Conservation (phyloP, 2,113 vertebrate genomes). For the Nothobranchius furzeri region DNA sequence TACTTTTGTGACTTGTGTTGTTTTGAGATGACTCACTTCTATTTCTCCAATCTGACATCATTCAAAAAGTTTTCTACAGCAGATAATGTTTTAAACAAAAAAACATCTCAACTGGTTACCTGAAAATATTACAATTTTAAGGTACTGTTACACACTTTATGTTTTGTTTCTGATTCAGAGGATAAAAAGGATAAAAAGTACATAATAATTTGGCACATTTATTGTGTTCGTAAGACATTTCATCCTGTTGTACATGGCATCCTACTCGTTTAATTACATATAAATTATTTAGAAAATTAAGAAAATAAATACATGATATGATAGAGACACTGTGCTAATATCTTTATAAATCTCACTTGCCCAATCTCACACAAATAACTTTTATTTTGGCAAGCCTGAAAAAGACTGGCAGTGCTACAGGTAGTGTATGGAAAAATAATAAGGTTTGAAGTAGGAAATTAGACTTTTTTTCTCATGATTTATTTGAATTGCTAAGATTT, state of each 20-base stretch:
- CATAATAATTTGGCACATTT: neutral
- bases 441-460: constrained; percentile 79
- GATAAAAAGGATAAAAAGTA: too few species aligned
- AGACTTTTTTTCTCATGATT: constrained; percentile 66
- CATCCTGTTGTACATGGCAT: neutral
- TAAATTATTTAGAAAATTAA: neutral
- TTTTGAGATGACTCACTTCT: too few species aligned
- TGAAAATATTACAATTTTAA: too few species aligned
- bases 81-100: too few species aligned
- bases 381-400: constrained; percentile 89
- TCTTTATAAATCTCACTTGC: constrained; percentile 84
- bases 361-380: constrained; percentile 82
- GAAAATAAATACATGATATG: constrained; percentile 33
- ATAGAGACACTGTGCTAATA: constrained; percentile 78
- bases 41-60: too few species aligned
- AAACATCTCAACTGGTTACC: too few species aligned
- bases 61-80: too few species aligned
- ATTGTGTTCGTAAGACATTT: neutral
- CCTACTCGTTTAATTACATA: neutral
- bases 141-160: too few species aligned
- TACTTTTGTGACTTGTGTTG: too few species aligned
- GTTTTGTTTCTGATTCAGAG: too few species aligned
- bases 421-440: constrained; percentile 83
- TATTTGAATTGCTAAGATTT: constrained; percentile 48
- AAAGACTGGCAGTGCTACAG: constrained; percentile 88